Conservation (phyloP, 2,113 vertebrate genomes). For the Eubucco bourcierii region DNA sequence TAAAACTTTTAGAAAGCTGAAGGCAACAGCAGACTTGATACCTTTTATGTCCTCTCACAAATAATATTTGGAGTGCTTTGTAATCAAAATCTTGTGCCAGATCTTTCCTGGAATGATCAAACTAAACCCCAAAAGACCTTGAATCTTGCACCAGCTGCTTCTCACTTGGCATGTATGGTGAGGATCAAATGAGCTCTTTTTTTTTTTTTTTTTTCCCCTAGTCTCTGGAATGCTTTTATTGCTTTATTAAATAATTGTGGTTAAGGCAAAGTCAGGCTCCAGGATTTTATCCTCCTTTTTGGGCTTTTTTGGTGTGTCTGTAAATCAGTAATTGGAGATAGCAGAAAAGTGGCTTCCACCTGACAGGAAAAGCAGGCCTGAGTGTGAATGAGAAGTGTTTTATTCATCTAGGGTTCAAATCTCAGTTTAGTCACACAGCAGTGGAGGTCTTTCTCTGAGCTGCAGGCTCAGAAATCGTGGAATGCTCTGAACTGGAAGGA, state of each 20-base stretch:
- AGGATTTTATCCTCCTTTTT: not conserved
- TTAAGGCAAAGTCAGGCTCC: not conserved
- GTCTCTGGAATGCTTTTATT: not conserved
- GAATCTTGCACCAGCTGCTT: not conserved
- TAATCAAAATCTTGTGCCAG: constrained; percentile 14
- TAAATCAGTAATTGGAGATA: not conserved
- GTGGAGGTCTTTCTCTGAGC: not conserved
- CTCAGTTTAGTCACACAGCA: not conserved
- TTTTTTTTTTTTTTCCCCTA: no score
- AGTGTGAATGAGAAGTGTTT: not conserved
- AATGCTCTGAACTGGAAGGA: no score
- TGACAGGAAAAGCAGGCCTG: not conserved
- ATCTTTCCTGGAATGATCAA: constrained; percentile 31
- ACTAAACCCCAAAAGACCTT: not conserved
- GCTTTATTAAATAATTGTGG: not conserved
- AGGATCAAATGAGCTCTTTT: not conserved
- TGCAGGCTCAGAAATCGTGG: no score
- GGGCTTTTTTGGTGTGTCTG: not conserved
- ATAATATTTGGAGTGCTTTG: constrained; percentile 10
- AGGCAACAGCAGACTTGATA: not conserved
- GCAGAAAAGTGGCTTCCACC: not conserved
- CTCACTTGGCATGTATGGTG: fast-evolving
- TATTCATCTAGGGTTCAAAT: not conserved
- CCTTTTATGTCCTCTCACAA: not conserved
- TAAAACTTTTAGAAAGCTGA: not conserved